Conservation (phyloP, 2,113 vertebrate genomes). For the pig (Sus scrofa) region T2T-Sscrofa CM000815.6:123249001-123249500, state of each 20-base stretch:
- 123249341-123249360: background rate
- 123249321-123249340: background rate
- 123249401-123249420: background rate
- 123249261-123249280: background rate
- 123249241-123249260: background rate
- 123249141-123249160: background rate
- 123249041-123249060: background rate
- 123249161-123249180: background rate
- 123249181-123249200: background rate
- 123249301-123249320: background rate
- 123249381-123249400: background rate
- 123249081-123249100: background rate
- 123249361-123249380: too few relatives aligned
- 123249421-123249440: background rate
- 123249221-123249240: background rate
- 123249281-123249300: background rate
- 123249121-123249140: background rate
- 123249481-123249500: background rate
- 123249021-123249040: background rate
- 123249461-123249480: background rate
- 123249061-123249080: background rate
- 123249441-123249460: background rate
- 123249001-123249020: background rate
- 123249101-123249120: background rate
- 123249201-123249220: background rate